phyloP scores from a whole-genome alignment of 2,113 vertebrate genomes.

The Cairina moschata region DNA sequence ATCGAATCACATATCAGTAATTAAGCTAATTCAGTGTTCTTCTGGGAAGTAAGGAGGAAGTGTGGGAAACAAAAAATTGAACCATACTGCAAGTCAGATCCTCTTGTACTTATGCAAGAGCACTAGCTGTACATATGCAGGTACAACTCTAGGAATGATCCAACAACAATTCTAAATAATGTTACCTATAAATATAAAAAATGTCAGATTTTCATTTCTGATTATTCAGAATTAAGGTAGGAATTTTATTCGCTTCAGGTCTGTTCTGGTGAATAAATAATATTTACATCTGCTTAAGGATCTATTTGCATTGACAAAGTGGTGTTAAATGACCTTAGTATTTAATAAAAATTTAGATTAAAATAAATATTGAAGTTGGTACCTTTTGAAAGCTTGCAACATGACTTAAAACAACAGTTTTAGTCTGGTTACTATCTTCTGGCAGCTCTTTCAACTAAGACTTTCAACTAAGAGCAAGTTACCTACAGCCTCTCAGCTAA shows the following conservation, averaged over 20 bases:
- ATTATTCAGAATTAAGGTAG: neutral
- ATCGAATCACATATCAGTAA: neutral
- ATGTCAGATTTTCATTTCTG: neutral
- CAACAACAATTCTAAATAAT: neutral
- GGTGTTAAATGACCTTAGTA: neutral
- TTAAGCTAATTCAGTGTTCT: neutral
- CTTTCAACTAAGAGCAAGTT: neutral
- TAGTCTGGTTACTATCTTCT: neutral
- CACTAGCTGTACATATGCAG: neutral
- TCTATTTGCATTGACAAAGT: neutral
- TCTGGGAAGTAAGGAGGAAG: neutral
- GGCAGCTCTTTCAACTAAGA: neutral
- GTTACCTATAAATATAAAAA: neutral
- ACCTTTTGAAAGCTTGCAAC: neutral
- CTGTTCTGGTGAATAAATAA: neutral
- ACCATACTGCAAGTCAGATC: neutral
- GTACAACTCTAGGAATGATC: neutral
- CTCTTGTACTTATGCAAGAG: neutral
- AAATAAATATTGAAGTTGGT: neutral
- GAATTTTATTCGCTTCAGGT: neutral
- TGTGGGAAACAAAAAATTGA: neutral
- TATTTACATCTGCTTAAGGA: neutral
- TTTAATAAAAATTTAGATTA: conserved; percentile 3
- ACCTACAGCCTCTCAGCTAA: neutral
- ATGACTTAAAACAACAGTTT: neutral